Evolutionary conservation across 2,797 vertebrate species (phyloP), one percentile per base, ranked within the genome.

Genomic region (Mergus octosetaceus): DNA sequence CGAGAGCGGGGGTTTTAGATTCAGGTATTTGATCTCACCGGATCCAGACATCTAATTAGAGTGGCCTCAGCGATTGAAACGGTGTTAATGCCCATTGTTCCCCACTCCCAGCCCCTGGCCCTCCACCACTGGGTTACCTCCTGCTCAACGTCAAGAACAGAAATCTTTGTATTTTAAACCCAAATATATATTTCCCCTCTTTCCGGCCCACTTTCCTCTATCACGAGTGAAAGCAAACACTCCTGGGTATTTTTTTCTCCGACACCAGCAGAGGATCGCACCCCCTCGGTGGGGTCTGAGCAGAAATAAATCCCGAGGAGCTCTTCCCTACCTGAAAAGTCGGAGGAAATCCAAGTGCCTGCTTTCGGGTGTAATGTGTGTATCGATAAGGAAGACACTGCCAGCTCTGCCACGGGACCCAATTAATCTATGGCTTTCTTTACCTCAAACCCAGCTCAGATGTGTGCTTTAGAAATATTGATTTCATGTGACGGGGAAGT

Each of bases 321-420:
- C 72, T 92, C 90, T 92, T 61, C 90, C 93, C 94, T 95, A 95
- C 95, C 95, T 94, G 78, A 60, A 79, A 78, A 92, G 88, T 49
- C 79, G 86, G 90, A 93, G 92, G 78, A 94, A 94, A 94, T 94
- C 93, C 95, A 69, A 65, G 11, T 95, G 90, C 27, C 84, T 90
- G 84, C 16, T 85, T 85, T 89, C 94, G 21, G 78, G 72, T 87
- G 56, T 85, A 93, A 89, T 76, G 75, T 82, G 75, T 74, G 49
- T 93, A 89, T 77, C 84, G 70, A 81, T 78, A 93, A 91, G 56
- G 76, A 93, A 90, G 93, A 77, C 72, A 66, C 64, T 43, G 92
- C 71, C 72, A 49, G 19, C 66, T 95, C 89, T 65, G 70, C 85
- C 93, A 77, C 45, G 61, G 89, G 71, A 89, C 93, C 60, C 1